Percentiles rank a stretch among this genome's conserved stretches.
These are phyloP conservation scores for Epinephelus lanceolatus DNA, from an alignment of 2,113 vertebrate genomes.

Conservation along the genomic window DNA sequence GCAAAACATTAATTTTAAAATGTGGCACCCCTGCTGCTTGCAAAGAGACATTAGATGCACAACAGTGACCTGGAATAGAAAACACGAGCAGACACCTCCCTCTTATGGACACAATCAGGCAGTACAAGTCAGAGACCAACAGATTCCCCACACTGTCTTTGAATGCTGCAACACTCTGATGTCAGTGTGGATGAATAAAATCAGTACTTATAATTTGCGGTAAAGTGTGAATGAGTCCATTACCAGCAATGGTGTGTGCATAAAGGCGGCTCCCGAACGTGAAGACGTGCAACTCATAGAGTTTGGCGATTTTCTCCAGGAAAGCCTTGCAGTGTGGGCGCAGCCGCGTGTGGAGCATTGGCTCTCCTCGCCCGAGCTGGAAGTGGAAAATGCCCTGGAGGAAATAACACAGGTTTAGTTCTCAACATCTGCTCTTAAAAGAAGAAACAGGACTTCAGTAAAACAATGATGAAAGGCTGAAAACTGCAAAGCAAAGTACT, in stretches of 20 bases:
- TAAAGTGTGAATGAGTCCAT: not conserved
- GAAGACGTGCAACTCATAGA: slow-evolving; percentile 97
- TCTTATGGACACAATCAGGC: slow-evolving; percentile 62
- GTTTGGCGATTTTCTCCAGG: slow-evolving; percentile 95
- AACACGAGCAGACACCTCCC: slow-evolving; percentile 52
- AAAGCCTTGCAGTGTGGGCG: slow-evolving; percentile 97
- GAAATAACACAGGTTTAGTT: not conserved
- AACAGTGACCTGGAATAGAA: not conserved
- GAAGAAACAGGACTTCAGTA: not conserved
- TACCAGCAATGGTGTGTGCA: slow-evolving; percentile 98
- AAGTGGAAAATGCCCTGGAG: slow-evolving; percentile 97
- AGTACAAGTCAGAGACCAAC: slow-evolving; percentile 16
- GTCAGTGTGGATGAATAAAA: too few species aligned
- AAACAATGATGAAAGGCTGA: too few species aligned
- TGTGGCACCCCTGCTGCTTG: not conserved
- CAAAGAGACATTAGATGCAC: not conserved
- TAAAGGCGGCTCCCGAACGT: slow-evolving; percentile 98
- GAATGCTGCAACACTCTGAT: too few species aligned
- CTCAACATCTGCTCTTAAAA: not conserved
- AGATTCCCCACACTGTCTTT: not conserved
- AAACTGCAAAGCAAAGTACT: too few species aligned
- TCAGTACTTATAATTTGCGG: fast-evolving
- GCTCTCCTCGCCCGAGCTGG: slow-evolving; percentile 95
- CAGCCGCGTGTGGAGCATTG: slow-evolving; percentile 97
- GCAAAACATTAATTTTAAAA: slow-evolving; percentile 14